Conservation (phyloP, 2,113 vertebrate species). For the Vanacampus margaritifer region DNA sequence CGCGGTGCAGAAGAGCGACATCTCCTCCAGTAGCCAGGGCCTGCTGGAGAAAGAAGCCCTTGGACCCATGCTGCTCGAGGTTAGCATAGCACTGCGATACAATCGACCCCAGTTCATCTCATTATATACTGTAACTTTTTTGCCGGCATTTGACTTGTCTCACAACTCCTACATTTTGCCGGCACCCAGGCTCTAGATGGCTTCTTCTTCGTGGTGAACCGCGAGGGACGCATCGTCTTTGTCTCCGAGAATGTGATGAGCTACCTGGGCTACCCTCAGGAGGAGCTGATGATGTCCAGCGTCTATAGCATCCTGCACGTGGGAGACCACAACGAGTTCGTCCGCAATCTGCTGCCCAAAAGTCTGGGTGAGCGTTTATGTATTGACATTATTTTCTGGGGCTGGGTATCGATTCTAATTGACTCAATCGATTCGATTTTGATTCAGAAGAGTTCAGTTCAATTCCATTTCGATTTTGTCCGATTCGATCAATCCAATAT, state of each 20-base stretch:
- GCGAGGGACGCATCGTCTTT: constrained; percentile 91
- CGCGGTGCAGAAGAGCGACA: constrained; percentile 92
- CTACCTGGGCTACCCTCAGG: constrained; percentile 91
- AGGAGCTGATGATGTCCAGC: constrained; percentile 94
- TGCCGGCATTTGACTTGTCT: too few relatives aligned
- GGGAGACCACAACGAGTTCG: constrained; percentile 92
- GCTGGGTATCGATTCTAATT: too few relatives aligned
- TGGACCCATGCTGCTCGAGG: constrained; percentile 68
- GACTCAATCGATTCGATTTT: too few relatives aligned
- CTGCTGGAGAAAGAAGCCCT: constrained; percentile 91
- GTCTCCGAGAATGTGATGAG: constrained; percentile 90
- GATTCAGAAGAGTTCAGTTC: too few relatives aligned
- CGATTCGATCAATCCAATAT: too few relatives aligned
- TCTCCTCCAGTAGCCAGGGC: constrained; percentile 92
- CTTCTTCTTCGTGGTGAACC: constrained; percentile 95
- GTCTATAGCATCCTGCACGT: constrained; percentile 96
- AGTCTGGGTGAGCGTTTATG: constrained; percentile 79
- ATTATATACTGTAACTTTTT: neutral
- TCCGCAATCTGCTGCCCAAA: constrained; percentile 89
- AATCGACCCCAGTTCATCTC: neutral
- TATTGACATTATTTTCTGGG: neutral
- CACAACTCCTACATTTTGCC: neutral
- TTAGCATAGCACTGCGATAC: constrained; percentile 1
- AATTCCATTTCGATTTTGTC: too few relatives aligned
- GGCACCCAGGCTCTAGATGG: constrained; percentile 83